phyloP scores from a whole-genome alignment of 2,797 vertebrate genomes.

The Acrocephalus scirpaceus region DNA sequence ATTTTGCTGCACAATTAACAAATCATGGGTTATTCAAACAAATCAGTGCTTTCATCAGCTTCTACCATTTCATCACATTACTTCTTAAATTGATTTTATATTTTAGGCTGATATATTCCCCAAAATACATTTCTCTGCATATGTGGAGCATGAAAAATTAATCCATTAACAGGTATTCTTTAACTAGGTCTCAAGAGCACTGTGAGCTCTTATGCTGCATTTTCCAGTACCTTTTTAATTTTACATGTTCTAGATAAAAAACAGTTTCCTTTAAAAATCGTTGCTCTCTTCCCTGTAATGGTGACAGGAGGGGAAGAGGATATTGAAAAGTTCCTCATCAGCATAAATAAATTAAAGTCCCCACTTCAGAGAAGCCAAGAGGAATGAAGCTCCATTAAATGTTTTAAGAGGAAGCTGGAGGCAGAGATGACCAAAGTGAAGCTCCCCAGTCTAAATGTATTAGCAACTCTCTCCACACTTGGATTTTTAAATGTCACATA shows the following conservation, averaged over 20 bases:
- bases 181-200: not conserved
- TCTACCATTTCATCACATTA: not conserved
- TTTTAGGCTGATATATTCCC: not conserved
- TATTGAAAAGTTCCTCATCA: constrained; percentile 44
- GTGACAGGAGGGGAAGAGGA: not conserved
- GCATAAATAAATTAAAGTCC: constrained; percentile 55
- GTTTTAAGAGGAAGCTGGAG: constrained; percentile 36
- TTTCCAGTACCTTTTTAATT: constrained; percentile 45
- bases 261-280: constrained; percentile 18
- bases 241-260: constrained; percentile 38
- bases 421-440: constrained; percentile 45
- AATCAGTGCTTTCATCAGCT: not conserved
- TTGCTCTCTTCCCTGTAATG: not conserved
- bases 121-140: not conserved
- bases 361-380: constrained; percentile 27
- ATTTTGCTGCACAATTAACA: not conserved
- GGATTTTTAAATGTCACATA: constrained; percentile 2
- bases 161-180: constrained; percentile 56
- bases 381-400: constrained; percentile 29
- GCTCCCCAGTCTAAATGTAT: constrained; percentile 4
- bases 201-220: constrained; percentile 14
- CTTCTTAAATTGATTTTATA: not conserved
- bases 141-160: constrained; percentile 46
- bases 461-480: not conserved
- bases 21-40: not conserved